phyloP scores from a whole-genome alignment of 2,797 vertebrate species.

The Coracias cyanogaster region DNA sequence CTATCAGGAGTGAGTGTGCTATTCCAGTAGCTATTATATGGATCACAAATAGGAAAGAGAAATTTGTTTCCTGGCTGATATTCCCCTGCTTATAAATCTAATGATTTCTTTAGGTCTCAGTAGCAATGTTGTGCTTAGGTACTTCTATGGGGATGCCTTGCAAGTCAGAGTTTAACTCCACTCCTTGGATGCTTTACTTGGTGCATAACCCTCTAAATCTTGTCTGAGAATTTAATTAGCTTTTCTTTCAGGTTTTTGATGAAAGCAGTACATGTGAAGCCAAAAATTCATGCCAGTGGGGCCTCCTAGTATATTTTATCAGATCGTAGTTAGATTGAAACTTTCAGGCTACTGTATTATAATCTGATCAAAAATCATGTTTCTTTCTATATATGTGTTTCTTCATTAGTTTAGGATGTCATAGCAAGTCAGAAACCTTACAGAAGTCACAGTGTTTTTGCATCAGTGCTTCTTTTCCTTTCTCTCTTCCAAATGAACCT shows the following conservation, averaged over 20 bases:
- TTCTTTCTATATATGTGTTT: background rate
- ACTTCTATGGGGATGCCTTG: background rate
- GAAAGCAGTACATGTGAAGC: background rate
- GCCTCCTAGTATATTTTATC: background rate
- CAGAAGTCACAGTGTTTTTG: background rate
- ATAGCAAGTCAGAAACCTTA: background rate
- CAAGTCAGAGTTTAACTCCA: background rate
- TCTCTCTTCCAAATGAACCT: background rate
- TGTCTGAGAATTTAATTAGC: background rate
- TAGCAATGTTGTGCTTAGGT: background rate
- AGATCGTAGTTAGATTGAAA: background rate
- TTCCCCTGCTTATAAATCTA: background rate
- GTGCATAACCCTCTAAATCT: background rate
- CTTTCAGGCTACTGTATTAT: background rate
- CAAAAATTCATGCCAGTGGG: background rate
- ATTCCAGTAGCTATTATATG: background rate
- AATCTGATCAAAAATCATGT: background rate
- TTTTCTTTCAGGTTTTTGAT: background rate
- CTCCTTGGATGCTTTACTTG: background rate
- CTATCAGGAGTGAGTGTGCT: fast-evolving
- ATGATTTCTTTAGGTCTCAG: background rate
- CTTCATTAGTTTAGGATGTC: background rate
- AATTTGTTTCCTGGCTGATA: background rate
- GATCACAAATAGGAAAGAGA: background rate
- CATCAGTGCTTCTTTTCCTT: fast-evolving